Conservation (phyloP, 2,113 vertebrate genomes). For the Helogale parvula region DNA sequence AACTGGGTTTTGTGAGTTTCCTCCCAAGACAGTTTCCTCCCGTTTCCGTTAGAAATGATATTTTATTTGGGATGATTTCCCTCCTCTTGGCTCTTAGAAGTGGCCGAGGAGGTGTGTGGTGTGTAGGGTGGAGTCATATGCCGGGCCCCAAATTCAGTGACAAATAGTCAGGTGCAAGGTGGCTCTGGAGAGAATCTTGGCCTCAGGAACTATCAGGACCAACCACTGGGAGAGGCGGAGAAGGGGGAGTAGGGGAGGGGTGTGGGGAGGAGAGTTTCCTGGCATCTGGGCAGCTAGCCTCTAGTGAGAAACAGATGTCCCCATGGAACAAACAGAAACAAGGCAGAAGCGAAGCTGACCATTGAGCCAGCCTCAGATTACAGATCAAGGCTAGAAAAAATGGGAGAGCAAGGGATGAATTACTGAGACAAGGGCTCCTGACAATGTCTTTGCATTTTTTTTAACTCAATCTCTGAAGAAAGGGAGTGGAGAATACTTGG, state of each 20-base stretch:
- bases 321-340: neutral
- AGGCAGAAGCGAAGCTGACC: neutral
- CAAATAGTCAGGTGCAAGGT: neutral
- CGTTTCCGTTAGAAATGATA: neutral
- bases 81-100: neutral
- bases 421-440: neutral
- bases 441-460: neutral
- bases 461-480: neutral
- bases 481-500: neutral
- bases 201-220: neutral
- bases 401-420: neutral
- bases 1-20: neutral
- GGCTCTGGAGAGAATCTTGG: neutral
- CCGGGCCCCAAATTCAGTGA: neutral
- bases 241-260: neutral
- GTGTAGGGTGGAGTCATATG: neutral
- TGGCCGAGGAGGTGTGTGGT: neutral
- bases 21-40: neutral
- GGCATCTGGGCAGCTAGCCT: neutral
- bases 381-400: neutral
- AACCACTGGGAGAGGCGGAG: no score
- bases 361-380: neutral
- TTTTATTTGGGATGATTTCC: neutral
- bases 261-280: neutral
- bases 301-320: neutral